phyloP scores from a whole-genome alignment of 2,888 invertebrate species.

The Eristalis arbustorum region DNA sequence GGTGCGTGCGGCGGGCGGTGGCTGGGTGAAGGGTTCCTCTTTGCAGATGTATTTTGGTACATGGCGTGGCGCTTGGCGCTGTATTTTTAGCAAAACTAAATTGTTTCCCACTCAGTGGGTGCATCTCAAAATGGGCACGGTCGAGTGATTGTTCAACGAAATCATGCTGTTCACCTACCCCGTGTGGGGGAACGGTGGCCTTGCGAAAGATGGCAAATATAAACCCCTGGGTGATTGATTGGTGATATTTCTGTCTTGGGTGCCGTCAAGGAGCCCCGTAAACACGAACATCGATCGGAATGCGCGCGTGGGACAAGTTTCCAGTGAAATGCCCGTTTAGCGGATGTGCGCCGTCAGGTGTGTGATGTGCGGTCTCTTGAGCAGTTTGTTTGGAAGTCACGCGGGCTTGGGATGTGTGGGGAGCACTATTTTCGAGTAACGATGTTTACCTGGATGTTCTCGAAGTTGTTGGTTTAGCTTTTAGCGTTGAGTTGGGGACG shows the following conservation, averaged over 20 bases:
- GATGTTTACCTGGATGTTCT: too few species aligned
- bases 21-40: neutral
- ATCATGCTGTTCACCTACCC: neutral
- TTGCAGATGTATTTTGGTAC: slow-evolving; percentile 8
- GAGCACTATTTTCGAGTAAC: too few species aligned
- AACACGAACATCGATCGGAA: neutral
- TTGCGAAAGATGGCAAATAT: neutral
- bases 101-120: neutral
- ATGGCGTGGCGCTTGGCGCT: slow-evolving; percentile 35
- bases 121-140: neutral
- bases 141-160: slow-evolving; percentile 8
- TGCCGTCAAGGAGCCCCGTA: neutral
- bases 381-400: too few species aligned
- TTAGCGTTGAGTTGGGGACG: too few species aligned
- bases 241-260: slow-evolving; percentile 27
- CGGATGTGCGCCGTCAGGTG: too few species aligned
- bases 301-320: neutral
- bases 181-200: neutral
- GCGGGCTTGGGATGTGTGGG: too few species aligned
- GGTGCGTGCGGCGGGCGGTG: neutral
- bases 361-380: neutral
- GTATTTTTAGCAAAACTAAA: slow-evolving; percentile 25
- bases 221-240: slow-evolving; percentile 12
- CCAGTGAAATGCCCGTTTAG: neutral
- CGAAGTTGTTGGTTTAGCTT: too few species aligned